Evolutionary conservation across 2,888 invertebrate species (phyloP), one percentile per base, ranked within the genome.

Genomic region (Dicranocentrus wangi): DNA sequence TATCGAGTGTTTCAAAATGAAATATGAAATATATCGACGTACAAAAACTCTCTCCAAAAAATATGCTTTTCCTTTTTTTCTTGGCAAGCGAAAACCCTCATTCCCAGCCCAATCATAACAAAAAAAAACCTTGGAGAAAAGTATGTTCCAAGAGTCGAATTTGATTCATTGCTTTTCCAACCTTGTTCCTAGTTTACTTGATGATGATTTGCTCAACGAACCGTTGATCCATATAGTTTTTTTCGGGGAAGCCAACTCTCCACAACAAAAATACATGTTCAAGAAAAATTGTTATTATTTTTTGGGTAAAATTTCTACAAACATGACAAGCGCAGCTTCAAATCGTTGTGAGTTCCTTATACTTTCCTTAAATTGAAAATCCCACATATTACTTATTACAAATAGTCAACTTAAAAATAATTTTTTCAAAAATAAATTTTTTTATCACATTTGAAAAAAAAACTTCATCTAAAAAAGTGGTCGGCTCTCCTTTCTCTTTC

Each of bases 131-230:
- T 32, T 39, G 39, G 47, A 3, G 17, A 47, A 25, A n/a, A 8
- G 13, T 25, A 53, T 53, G 23, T 21, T 23, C 23, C 10, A 19
- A 15, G 43, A 39, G 39, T 13, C 5, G 39, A 39, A 43, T 10
- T 60, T 60, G 28, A 60, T 60, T 60, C 60, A 60, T 60, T 15
- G 60, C 28, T 60, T 28, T 60, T 60, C 53, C n/a, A 60, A 60
- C 5, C 60, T 15, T 60, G 27, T 17, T 55, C 1, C 27, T 27
- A 60, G 60, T 32, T 25, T 13, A 55, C 23, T 60, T 60, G 60
- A 60, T 60, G 60, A 60, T 60, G 60, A 60, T 60, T 60, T 60
- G 60, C 32, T 60, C 60, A 60, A 60, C 60, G 60, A 60, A 60
- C 60, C 60, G 17, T 27, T 55, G 55, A 55, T 55, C 55, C 25